Conservation (phyloP, 1,140 invertebrate genomes). For the Lepidurus apus region DNA sequence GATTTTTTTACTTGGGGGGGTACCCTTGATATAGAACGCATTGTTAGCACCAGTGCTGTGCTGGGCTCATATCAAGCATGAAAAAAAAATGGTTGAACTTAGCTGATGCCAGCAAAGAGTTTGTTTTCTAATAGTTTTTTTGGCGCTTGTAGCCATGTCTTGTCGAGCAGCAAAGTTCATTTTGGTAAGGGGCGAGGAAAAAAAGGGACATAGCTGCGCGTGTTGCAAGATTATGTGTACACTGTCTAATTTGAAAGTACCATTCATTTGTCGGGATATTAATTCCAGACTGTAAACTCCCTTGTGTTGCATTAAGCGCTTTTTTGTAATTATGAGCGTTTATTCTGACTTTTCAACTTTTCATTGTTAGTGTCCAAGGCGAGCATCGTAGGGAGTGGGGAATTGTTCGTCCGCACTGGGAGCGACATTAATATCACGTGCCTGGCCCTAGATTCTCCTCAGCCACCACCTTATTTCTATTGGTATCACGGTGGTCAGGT, state of each 20-base stretch:
- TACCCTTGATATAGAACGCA: too few species aligned
- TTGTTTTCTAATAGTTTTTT: too few species aligned
- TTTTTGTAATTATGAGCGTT: not conserved
- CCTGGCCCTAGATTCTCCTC: slow-evolving; percentile 78
- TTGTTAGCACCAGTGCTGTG: too few species aligned
- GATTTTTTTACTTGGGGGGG: too few species aligned
- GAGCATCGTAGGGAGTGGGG: slow-evolving; percentile 71
- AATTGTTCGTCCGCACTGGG: slow-evolving; percentile 81
- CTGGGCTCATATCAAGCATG: too few species aligned
- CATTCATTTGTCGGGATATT: not conserved
- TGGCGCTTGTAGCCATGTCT: too few species aligned
- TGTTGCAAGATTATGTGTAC: not conserved
- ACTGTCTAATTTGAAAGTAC: not conserved
- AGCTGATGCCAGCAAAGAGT: too few species aligned
- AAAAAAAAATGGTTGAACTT: too few species aligned
- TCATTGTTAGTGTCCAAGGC: slow-evolving; percentile 70
- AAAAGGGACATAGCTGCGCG: not conserved
- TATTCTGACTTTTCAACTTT: not conserved
- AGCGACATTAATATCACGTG: slow-evolving; percentile 84
- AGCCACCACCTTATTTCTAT: slow-evolving; percentile 66
- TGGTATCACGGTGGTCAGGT: slow-evolving; percentile 75
- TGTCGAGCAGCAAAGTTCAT: too few species aligned
- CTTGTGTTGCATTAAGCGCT: not conserved
- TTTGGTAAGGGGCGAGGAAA: too few species aligned
- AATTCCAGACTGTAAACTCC: not conserved